These are phyloP conservation scores for Hippocampus mohnikei DNA, from an alignment of 2,113 vertebrate species.

Conservation along the genomic window DNA sequence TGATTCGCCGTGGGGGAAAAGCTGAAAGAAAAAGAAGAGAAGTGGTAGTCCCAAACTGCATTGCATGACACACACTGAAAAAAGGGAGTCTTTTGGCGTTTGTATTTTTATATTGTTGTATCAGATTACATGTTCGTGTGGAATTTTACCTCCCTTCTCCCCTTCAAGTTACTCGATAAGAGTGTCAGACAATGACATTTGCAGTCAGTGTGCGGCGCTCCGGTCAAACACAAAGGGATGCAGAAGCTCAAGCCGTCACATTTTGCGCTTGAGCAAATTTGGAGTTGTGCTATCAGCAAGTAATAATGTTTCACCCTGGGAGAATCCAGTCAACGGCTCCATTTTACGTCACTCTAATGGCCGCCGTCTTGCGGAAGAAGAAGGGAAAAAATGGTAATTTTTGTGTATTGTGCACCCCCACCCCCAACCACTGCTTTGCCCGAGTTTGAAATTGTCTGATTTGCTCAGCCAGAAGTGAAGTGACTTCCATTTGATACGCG, in stretches of 20 bases:
- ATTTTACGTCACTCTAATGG: conserved; percentile 82
- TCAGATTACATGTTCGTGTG: not conserved
- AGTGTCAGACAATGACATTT: not conserved
- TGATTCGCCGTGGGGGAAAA: too few species aligned
- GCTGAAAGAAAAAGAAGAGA: too few species aligned
- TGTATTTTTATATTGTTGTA: too few species aligned
- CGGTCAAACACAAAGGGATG: conserved; percentile 8
- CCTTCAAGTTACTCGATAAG: not conserved
- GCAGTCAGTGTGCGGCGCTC: not conserved
- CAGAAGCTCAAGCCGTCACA: conserved; percentile 22
- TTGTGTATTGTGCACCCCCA: conserved; percentile 89
- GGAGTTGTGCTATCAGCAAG: conserved; percentile 65
- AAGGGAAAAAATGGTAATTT: conserved; percentile 89
- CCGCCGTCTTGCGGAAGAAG: conserved; percentile 74
- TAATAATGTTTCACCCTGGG: conserved; percentile 67
- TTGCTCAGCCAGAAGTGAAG: conserved; percentile 98
- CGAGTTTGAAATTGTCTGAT: conserved; percentile 97
- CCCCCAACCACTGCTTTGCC: conserved; percentile 86
- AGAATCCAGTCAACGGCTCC: conserved; percentile 75
- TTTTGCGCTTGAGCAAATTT: conserved; percentile 49
- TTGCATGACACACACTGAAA: too few species aligned
- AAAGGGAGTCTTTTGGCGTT: too few species aligned
- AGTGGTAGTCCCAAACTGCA: too few species aligned
- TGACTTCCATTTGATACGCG: conserved; percentile 95
- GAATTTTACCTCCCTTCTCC: not conserved